Evolutionary conservation across 2,797 vertebrate genomes (phyloP).

Genomic region (Cynodonichthys magdalenae): DNA sequence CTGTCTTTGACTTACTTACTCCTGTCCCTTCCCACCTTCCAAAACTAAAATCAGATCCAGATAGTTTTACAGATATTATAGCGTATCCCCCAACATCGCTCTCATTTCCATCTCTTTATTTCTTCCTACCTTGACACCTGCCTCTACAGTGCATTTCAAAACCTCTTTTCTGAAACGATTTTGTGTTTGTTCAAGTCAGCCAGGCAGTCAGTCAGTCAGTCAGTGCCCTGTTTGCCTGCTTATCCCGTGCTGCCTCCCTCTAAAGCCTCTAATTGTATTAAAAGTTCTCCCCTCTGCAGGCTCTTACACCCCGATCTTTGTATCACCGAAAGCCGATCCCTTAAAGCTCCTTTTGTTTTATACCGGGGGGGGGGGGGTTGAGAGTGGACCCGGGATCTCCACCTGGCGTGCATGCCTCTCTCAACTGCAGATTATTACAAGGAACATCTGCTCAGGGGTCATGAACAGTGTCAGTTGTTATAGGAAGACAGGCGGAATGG

Average conservation of each 20-base stretch:
- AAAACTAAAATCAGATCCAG: constrained; percentile 65
- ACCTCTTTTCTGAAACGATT: constrained; percentile 58
- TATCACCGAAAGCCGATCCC: constrained; percentile 81
- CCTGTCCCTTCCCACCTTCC: constrained; percentile 26
- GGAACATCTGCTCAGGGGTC: constrained; percentile 85
- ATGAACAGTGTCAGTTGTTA: constrained; percentile 81
- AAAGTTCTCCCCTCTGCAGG: constrained; percentile 73
- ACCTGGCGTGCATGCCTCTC: constrained; percentile 84
- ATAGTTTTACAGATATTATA: constrained; percentile 69
- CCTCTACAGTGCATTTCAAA: constrained; percentile 36
- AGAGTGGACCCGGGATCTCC: constrained; percentile 80
- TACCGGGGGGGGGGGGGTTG: constrained; percentile 66
- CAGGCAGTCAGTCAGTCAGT: constrained; percentile 46
- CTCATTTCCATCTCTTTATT: constrained; percentile 63
- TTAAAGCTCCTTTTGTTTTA: constrained; percentile 86
- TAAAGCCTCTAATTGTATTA: constrained; percentile 83
- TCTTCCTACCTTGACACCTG: constrained; percentile 55
- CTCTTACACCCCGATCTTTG: constrained; percentile 77
- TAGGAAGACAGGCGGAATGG: constrained; percentile 67
- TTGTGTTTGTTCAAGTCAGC: constrained; percentile 48
- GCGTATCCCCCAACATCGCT: constrained; percentile 55
- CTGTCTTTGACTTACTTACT: constrained; percentile 55
- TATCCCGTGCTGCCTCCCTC: constrained; percentile 57
- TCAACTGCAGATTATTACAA: constrained; percentile 85
- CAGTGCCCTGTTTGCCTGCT: constrained; percentile 55